Evolutionary conservation across 2,888 invertebrate species (phyloP), one percentile per base, ranked within the genome.

Genomic region (Dendrolimus pini): DNA sequence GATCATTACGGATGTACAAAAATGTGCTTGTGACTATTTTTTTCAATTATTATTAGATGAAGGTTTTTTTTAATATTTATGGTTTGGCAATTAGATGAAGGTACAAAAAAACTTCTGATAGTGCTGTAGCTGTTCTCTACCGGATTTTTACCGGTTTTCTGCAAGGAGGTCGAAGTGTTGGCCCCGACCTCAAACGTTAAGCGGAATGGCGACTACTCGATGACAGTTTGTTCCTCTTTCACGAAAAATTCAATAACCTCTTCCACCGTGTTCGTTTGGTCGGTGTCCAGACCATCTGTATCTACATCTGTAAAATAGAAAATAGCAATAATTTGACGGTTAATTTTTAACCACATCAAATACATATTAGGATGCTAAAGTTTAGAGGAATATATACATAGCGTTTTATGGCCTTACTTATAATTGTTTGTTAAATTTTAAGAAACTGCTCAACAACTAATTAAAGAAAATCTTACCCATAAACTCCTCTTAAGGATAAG

Each of bases 201-300:
- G 58, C 55, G 62, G 63, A 73, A 86, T 88, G 80, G 76, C 73
- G 86, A 89, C 85, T 95, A 96, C 92, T 96, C 96, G 80, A 96
- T 92, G 70, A 94, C 85, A 18, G 94, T 95, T 76, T 94, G 93
- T 93, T 98, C 98, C 92, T 98, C 98, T 93, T 98, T 98, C 82
- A 98, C 94, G 93, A 99, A 96, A 95, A 98, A 98, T 95, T 99
- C 98, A 77, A 99, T 95, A 78, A 96, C 93, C 92, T 99, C 98
- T 82, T 98, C 98, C 82, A 98, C 97, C 74, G 97, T 94, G 83
- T 97, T 97, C 72, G 93, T 93, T 57, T 93, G 92, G 77, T 97
- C 96, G 57, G 95, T 95, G 81, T 96, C 96, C 70, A 97, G 88
- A 80, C 95, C 96, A 86, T 98, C 98, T n/a, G 98, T 98, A 82